Evolutionary conservation across 2,888 invertebrate species (phyloP).

Genomic region (Tetrapedia diversipes): DNA sequence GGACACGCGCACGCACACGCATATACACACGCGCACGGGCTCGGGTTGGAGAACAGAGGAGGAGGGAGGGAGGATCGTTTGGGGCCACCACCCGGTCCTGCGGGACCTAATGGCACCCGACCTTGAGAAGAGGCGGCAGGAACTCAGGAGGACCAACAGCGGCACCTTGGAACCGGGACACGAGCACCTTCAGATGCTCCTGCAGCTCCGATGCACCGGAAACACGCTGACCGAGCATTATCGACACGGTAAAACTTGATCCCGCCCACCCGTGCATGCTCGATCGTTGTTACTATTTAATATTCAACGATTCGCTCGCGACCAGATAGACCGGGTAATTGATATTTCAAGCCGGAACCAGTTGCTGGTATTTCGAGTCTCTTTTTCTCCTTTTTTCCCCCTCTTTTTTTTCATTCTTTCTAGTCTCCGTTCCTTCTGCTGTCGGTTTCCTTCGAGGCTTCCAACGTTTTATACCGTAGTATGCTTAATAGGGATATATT

Average conservation of each 20-base stretch:
- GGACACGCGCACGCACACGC: too few relatives aligned
- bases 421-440: background rate
- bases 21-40: too few relatives aligned
- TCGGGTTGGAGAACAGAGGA: too few relatives aligned
- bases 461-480: too few relatives aligned
- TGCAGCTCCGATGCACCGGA: conserved; percentile 71
- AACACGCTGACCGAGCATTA: conserved; percentile 72
- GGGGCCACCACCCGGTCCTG: conserved; percentile 25
- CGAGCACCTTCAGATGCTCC: conserved; percentile 75
- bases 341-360: conserved; percentile 12
- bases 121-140: conserved; percentile 76
- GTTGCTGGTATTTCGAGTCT: conserved; percentile 7
- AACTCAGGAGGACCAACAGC: conserved; percentile 70
- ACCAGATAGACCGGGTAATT: background rate
- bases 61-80: conserved; percentile 2
- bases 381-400: background rate
- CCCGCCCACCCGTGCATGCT: conserved; percentile 8
- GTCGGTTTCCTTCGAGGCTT: background rate
- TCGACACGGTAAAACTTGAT: conserved; percentile 73
- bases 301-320: conserved; percentile 11
- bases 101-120: conserved; percentile 78
- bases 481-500: too few relatives aligned
- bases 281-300: conserved; percentile 2
- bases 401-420: background rate
- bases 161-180: conserved; percentile 54